Conservation (phyloP, 2,113 vertebrate genomes). For the Drymodes brunneopygia region DNA sequence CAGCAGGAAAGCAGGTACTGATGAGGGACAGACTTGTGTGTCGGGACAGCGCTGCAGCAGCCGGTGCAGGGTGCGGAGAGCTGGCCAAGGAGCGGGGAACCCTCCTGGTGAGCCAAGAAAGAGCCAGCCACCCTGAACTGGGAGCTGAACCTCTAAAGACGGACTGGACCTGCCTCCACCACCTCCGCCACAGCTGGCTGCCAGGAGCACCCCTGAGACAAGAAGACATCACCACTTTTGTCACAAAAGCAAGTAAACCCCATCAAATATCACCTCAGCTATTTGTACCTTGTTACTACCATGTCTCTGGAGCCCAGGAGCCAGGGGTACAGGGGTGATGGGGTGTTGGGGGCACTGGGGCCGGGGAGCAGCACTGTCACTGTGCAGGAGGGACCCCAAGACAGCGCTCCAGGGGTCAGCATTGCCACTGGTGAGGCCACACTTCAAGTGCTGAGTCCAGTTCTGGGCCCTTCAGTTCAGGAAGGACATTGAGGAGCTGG, state of each 20-base stretch:
- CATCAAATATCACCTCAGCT: background rate
- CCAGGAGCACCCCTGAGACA: background rate
- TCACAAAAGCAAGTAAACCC: background rate
- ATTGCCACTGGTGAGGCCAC: background rate
- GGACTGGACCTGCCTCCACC: fast-evolving
- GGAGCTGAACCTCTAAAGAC: background rate
- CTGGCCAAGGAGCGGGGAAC: background rate
- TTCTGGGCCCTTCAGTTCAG: background rate
- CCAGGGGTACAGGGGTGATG: fast-evolving
- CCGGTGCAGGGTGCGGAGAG: background rate
- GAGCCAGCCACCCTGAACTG: background rate
- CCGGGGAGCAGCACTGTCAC: background rate
- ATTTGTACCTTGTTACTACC: background rate
- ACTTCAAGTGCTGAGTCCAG: background rate
- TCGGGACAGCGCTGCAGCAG: background rate
- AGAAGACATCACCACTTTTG: background rate
- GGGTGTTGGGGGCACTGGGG: background rate
- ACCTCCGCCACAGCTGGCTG: fast-evolving
- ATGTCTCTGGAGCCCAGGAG: fast-evolving
- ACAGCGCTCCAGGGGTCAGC: fast-evolving
- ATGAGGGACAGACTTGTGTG: background rate
- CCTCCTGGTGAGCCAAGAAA: background rate
- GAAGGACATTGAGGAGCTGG: background rate
- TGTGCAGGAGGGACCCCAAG: no score
- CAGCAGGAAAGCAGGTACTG: background rate